Base-by-base conservation (phyloP, 2,113 vertebrate species). In the Uria lomvia region DNA sequence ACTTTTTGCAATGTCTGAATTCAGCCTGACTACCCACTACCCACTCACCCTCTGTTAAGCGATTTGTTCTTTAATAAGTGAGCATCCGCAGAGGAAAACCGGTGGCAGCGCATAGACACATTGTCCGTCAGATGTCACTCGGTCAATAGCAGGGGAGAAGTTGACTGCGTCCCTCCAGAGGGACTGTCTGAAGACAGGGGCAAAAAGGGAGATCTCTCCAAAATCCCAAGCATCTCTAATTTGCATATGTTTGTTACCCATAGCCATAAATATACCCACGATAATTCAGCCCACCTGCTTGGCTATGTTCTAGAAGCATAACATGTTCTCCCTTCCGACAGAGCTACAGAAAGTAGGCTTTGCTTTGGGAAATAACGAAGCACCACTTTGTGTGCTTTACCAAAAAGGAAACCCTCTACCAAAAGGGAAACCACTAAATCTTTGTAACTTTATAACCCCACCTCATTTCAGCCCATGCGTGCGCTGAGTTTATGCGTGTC, bases 11-110 rank as follows among this genome's bases (percentile, higher is more conserved):
- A 91, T 67, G 91, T 50, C 86, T 95, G 86, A 71, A 74, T 96
- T 95, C 91, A 96, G 86, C 86, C 53, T 89, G 84, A 92, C 91
- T 89, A 75, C 95, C 78, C 45, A 47, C 91, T 83, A 66, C 86
- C 95, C 94, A 97, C 96, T 96, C 96, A 97, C 95, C 95, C 96
- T 94, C 96, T 97, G 94, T 96, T 94, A 84, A 84, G 36, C 59
- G 68, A 94, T 92, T 90, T 18, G 36, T 23, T 91, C 29, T 96
- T 92, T 95, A 96, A 85, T 94, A 96, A 94, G 58, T 71, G 94
- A 94, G 84, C 73, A 91, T 96, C 52, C 32, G 5, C 68, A 91
- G 83, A 60, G 43, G 76, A 81, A 85, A 89, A 63, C 38, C 76
- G 20, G 52, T 36, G 40, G 89, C 89, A 95, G 65, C 56, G 15